Evolutionary conservation across 1,140 invertebrate genomes (phyloP).

Genomic region (Subanguina moxae): DNA sequence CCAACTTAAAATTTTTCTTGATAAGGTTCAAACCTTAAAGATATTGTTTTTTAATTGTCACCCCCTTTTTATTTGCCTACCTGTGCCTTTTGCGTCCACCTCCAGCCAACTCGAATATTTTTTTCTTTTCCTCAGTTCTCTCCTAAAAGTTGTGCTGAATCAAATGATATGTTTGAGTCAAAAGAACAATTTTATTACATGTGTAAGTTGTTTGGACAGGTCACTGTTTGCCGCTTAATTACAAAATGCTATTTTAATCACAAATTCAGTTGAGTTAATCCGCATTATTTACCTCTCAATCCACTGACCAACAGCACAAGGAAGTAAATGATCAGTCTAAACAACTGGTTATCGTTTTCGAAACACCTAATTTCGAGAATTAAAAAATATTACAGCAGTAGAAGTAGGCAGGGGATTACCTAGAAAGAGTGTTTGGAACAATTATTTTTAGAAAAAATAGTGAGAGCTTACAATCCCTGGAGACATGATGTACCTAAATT

Average conservation of each 20-base stretch:
- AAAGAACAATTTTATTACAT: constrained; percentile 47
- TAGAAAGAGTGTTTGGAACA: too few relatives aligned
- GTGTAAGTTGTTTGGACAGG: constrained; percentile 69
- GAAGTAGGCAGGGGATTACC: constrained; percentile 76
- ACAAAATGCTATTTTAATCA: background rate
- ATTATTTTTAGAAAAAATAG: too few relatives aligned
- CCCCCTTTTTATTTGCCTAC: background rate
- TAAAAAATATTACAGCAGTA: constrained; percentile 67
- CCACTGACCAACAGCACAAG: constrained; percentile 81
- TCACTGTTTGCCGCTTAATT: constrained; percentile 83
- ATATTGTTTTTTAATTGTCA: too few relatives aligned
- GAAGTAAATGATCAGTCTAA: constrained; percentile 84
- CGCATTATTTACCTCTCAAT: constrained; percentile 59
- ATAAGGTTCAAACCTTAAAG: too few relatives aligned
- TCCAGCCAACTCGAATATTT: constrained; percentile 81
- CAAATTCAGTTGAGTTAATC: background rate
- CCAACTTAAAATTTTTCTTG: too few relatives aligned
- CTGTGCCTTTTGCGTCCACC: constrained; percentile 46
- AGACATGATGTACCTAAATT: constrained; percentile 74
- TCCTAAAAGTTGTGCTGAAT: constrained; percentile 64
- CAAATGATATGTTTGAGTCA: background rate
- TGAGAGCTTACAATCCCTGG: constrained; percentile 73
- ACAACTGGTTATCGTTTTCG: constrained; percentile 24
- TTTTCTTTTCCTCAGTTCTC: constrained; percentile 82
- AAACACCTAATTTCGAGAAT: constrained; percentile 14